Evolutionary conservation across 2,888 invertebrate genomes (phyloP).

Genomic region (Cybosia mesomella): DNA sequence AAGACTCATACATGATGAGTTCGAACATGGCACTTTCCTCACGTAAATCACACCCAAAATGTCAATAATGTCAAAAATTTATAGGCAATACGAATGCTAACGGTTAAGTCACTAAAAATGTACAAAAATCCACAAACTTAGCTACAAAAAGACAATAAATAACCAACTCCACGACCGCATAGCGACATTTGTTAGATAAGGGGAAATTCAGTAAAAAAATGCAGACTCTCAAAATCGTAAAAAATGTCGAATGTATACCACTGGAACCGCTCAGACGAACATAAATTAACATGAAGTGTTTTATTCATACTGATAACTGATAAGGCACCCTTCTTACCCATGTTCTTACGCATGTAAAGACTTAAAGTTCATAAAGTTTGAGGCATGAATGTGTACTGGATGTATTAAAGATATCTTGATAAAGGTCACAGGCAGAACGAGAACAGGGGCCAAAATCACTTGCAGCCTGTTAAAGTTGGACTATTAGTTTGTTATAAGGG

Average conservation of each 20-base stretch:
- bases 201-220: conserved; percentile 55
- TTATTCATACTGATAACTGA: conserved; percentile 75
- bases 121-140: conserved; percentile 48
- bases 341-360: conserved; percentile 25
- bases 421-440: conserved; percentile 71
- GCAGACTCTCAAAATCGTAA: conserved; percentile 50
- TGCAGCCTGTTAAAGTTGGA: conserved; percentile 67
- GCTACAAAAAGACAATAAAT: conserved; percentile 57
- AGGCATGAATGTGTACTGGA: conserved; percentile 63
- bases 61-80: conserved; percentile 57
- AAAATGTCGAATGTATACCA: conserved; percentile 52
- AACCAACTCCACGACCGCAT: conserved; percentile 50
- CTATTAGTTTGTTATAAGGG: conserved; percentile 72
- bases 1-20: conserved; percentile 20
- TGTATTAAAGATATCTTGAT: conserved; percentile 80
- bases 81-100: conserved; percentile 51
- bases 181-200: conserved; percentile 61
- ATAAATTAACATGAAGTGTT: conserved; percentile 82
- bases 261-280: conserved; percentile 53
- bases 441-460: conserved; percentile 76
- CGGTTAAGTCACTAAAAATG: conserved; percentile 37
- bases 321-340: conserved; percentile 69
- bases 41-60: conserved; percentile 50
- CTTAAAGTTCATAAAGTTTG: conserved; percentile 67
- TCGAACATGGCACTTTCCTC: conserved; percentile 26